Percentiles rank a stretch among this genome's conserved stretches.
Conservation (phyloP, 2,113 vertebrate genomes). For the Parus major region DNA sequence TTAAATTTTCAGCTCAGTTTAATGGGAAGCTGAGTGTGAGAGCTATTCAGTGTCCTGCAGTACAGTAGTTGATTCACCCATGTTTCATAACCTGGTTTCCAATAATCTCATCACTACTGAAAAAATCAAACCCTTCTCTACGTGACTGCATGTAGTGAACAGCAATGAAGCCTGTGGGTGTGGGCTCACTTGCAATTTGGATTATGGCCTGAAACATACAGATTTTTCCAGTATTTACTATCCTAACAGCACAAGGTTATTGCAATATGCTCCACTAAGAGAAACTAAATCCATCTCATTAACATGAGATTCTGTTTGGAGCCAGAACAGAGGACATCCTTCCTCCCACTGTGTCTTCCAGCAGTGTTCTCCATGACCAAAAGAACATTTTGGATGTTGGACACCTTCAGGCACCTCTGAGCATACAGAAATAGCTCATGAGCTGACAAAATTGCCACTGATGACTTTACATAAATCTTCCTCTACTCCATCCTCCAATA, state of each 20-base stretch:
- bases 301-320: background rate
- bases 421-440: background rate
- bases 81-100: background rate
- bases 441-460: background rate
- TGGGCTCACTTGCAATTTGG: background rate
- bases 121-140: background rate
- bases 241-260: background rate
- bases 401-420: background rate
- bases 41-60: background rate
- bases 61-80: background rate
- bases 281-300: background rate
- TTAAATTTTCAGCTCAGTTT: background rate
- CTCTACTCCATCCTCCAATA: background rate
- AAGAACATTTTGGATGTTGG: background rate
- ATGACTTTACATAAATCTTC: background rate
- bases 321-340: background rate
- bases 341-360: rapidly evolving
- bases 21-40: background rate
- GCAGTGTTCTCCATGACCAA: too few relatives aligned
- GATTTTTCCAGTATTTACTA: background rate
- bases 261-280: rapidly evolving
- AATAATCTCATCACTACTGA: background rate
- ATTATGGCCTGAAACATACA: background rate
- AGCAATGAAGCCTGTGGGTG: background rate
- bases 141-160: too few relatives aligned